Percentiles rank a stretch among this genome's conserved stretches.
These are phyloP conservation scores for Henricia sp. DNA, from an alignment of 53 echinoderm and acorn worm species.

Conservation along the genomic window DNA sequence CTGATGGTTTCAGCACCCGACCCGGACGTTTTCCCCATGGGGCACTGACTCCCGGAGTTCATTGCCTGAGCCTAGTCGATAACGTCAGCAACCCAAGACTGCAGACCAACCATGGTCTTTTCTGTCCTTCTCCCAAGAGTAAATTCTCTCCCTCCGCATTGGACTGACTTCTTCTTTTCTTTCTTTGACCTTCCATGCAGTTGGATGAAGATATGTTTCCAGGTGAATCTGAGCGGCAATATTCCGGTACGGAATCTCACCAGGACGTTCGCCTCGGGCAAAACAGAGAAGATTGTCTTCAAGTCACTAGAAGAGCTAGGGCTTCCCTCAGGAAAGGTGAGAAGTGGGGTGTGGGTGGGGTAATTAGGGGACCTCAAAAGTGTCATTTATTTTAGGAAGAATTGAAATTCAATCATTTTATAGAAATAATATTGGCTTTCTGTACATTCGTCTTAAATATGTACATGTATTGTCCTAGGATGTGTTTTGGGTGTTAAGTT, in stretches of 20 bases:
- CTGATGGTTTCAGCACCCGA: neutral
- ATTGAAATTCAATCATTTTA: too few relatives aligned
- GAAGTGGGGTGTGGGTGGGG: neutral
- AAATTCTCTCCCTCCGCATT: neutral
- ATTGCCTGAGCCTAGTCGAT: conserved; percentile 26
- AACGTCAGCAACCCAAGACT: conserved; percentile 23
- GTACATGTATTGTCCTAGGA: too few relatives aligned
- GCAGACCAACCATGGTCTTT: neutral
- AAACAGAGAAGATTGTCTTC: conserved; percentile 96
- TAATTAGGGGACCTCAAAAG: neutral
- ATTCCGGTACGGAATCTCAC: conserved; percentile 95
- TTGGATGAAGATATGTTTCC: conserved; percentile 98
- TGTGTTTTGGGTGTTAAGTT: too few relatives aligned
- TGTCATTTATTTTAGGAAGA: too few relatives aligned
- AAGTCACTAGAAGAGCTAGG: conserved; percentile 96
- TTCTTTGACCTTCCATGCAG: conserved; percentile 50
- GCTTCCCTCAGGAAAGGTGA: conserved; percentile 94
- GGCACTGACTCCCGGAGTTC: neutral
- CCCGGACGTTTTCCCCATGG: neutral
- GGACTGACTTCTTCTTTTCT: neutral
- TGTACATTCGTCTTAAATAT: too few relatives aligned
- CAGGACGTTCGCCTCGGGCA: conserved; percentile 98
- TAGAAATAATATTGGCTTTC: too few relatives aligned
- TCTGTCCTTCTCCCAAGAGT: neutral
- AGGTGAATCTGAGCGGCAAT: conserved; percentile 92